These are phyloP conservation scores for Sclerodermus sp. DNA, from an alignment of 2,888 invertebrate species.

Conservation along the genomic window DNA sequence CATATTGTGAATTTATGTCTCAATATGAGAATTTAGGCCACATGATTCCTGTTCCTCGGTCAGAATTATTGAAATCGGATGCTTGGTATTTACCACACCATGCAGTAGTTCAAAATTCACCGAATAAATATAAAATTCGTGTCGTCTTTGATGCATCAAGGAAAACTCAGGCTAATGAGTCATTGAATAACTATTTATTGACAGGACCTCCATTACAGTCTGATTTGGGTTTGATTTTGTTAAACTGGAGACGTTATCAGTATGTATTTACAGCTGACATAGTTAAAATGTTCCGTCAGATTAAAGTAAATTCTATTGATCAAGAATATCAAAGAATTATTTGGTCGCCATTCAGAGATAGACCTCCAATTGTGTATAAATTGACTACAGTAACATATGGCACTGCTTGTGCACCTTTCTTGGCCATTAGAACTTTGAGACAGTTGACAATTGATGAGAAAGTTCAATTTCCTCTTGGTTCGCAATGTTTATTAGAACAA, in stretches of 20 bases:
- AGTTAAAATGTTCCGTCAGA: conserved; percentile 12
- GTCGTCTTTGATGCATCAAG: conserved; percentile 8
- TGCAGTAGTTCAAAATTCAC: not conserved
- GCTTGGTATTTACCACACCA: not conserved
- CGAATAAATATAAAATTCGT: not conserved
- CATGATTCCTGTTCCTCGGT: not conserved
- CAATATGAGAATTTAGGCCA: not conserved
- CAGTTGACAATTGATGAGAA: conserved; percentile 6
- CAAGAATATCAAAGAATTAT: conserved; percentile 8
- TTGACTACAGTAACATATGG: conserved; percentile 7
- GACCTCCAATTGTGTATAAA: not conserved
- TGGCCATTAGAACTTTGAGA: conserved; percentile 2
- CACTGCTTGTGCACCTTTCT: conserved; percentile 5
- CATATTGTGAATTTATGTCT: not conserved
- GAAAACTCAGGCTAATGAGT: not conserved
- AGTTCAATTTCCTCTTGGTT: conserved; percentile 1
- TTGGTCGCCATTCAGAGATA: conserved; percentile 1
- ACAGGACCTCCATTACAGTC: conserved; percentile 3
- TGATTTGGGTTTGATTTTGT: not conserved
- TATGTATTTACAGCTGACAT: conserved; percentile 10
- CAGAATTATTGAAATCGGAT: not conserved
- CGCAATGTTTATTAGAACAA: not conserved
- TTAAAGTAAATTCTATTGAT: conserved; percentile 3
- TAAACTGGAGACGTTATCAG: conserved; percentile 1
- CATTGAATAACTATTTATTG: conserved; percentile 3